These are phyloP conservation scores for Ectobius pallidus DNA, from an alignment of 2,888 invertebrate genomes.

Conservation along the genomic window DNA sequence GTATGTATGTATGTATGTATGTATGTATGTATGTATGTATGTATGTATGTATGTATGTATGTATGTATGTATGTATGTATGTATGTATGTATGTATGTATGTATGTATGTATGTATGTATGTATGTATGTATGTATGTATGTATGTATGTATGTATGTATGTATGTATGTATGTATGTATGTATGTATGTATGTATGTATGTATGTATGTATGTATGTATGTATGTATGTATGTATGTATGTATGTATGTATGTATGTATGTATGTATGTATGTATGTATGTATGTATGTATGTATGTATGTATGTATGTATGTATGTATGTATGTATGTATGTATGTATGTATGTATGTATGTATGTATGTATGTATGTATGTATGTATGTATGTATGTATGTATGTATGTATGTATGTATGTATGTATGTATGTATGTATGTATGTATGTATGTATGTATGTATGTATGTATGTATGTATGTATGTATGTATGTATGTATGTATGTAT, in stretches of 20 bases:
- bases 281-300: neutral
- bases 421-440: neutral
- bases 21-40: too few species aligned
- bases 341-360: conserved; percentile 14
- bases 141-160: too few species aligned
- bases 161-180: too few species aligned
- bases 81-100: too few species aligned
- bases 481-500: neutral
- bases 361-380: conserved; percentile 17
- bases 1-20: too few species aligned
- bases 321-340: neutral
- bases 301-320: neutral
- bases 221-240: too few species aligned
- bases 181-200: too few species aligned
- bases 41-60: too few species aligned
- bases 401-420: conserved; percentile 18
- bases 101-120: too few species aligned
- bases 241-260: neutral
- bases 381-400: conserved; percentile 25
- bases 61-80: too few species aligned
- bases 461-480: neutral
- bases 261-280: neutral
- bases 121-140: too few species aligned
- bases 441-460: neutral
- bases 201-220: too few species aligned